These are phyloP conservation scores for Mellilla xanthometata DNA, from an alignment of 2,888 invertebrate genomes.

Conservation along the genomic window DNA sequence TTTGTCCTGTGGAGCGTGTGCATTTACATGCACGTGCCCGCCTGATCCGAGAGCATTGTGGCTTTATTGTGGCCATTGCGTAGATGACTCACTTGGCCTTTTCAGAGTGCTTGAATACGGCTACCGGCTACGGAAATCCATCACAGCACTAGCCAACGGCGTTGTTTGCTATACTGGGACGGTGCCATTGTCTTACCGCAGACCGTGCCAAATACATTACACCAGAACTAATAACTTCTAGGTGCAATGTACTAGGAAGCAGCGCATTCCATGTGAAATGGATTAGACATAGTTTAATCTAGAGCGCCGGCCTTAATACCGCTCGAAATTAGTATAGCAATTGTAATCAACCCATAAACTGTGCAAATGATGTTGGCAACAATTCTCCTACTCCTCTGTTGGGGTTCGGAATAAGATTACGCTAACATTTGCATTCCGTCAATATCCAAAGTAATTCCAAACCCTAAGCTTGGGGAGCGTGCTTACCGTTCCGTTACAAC, in stretches of 20 bases:
- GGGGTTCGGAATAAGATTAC: constrained; percentile 43
- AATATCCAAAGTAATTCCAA: constrained; percentile 41
- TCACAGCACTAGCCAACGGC: constrained; percentile 38
- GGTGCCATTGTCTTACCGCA: constrained; percentile 39
- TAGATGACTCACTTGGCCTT: constrained; percentile 41
- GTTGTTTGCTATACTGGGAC: constrained; percentile 36
- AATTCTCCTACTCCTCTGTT: constrained; percentile 28
- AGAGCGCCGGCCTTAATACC: constrained; percentile 13
- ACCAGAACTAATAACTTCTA: constrained; percentile 28
- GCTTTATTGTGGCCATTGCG: constrained; percentile 23
- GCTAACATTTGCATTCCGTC: constrained; percentile 57
- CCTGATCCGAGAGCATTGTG: constrained; percentile 27
- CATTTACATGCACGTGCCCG: constrained; percentile 39
- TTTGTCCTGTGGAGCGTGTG: constrained; percentile 33
- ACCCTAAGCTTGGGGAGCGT: constrained; percentile 42
- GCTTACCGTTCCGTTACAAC: constrained; percentile 50
- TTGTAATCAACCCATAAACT: constrained; percentile 14
- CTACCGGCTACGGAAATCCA: constrained; percentile 42
- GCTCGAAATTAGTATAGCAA: constrained; percentile 13
- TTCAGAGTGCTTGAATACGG: constrained; percentile 34
- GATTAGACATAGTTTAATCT: constrained; percentile 26
- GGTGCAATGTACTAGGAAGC: constrained; percentile 19
- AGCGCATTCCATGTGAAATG: constrained; percentile 20
- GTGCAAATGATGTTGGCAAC: constrained; percentile 16
- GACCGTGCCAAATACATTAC: constrained; percentile 34